These are phyloP conservation scores for Hystrix brachyura DNA, from an alignment of 2,113 vertebrate genomes.

Conservation along the genomic window DNA sequence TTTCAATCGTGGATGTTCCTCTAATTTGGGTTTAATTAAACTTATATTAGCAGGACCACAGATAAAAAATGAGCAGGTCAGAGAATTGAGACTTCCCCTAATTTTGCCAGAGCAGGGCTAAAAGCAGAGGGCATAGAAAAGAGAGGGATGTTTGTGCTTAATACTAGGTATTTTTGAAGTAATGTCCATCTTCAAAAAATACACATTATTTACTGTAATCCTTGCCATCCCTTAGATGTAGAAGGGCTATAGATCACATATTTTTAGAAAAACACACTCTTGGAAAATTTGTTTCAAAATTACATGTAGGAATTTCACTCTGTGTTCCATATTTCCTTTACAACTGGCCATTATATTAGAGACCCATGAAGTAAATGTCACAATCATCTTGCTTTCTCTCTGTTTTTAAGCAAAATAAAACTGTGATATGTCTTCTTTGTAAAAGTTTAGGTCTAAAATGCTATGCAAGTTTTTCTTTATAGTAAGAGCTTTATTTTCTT, in stretches of 20 bases:
- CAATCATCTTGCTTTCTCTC: constrained; percentile 57
- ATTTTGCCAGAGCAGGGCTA: not conserved
- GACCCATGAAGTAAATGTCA: constrained; percentile 78
- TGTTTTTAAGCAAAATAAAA: constrained; percentile 79
- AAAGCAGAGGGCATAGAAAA: not conserved
- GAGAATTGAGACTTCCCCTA: not conserved
- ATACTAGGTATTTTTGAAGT: constrained; percentile 24
- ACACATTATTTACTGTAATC: constrained; percentile 8
- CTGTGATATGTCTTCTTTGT: constrained; percentile 84
- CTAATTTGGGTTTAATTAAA: constrained; percentile 50
- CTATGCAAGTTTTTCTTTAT: constrained; percentile 86
- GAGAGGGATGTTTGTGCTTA: not conserved
- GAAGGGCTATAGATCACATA: constrained; percentile 80
- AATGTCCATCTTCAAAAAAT: constrained; percentile 31
- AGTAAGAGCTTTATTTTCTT: constrained; percentile 83
- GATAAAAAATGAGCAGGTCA: constrained; percentile 33
- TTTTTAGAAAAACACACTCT: constrained; percentile 58
- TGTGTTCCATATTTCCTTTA: constrained; percentile 81
- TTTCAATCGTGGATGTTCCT: constrained; percentile 31
- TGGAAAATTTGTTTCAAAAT: constrained; percentile 67
- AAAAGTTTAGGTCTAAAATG: constrained; percentile 85
- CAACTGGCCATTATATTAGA: constrained; percentile 75
- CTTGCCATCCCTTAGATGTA: constrained; percentile 73
- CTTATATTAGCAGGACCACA: constrained; percentile 13
- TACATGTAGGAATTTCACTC: constrained; percentile 75